Percentiles rank a stretch among this genome's conserved stretches.
phyloP scores from a whole-genome alignment of 1,140 invertebrate genomes.

The Wiebesia pumilae region DNA sequence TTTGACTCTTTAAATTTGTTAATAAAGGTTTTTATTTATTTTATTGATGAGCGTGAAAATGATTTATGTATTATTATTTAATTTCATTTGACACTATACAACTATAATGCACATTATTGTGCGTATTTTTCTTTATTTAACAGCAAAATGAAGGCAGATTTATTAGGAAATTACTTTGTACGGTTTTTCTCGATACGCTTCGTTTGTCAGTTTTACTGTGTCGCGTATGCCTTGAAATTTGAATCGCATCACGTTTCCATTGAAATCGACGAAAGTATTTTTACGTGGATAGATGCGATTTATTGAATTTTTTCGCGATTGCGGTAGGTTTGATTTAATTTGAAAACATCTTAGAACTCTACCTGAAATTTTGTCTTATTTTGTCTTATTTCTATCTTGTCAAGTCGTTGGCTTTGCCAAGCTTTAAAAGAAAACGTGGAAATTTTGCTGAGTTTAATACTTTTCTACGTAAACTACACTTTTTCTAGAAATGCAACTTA shows the following conservation, averaged over 20 bases:
- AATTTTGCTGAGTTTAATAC: conserved; percentile 12
- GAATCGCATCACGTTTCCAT: conserved; percentile 29
- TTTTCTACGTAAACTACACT: background rate
- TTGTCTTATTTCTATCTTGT: background rate
- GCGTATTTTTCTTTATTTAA: no score
- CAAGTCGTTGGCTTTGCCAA: background rate
- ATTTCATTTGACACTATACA: no score
- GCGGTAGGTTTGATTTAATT: conserved; percentile 28
- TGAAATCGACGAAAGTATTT: conserved; percentile 26
- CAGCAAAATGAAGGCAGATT: no score
- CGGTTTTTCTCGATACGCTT: background rate
- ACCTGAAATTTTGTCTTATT: conserved; percentile 5
- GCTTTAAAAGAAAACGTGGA: background rate
- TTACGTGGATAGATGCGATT: background rate
- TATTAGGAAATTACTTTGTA: background rate
- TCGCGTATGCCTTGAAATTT: conserved; percentile 18
- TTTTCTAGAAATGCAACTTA: background rate
- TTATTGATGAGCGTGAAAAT: no score
- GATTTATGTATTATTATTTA: no score
- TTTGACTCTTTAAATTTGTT: no score
- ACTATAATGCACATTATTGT: no score
- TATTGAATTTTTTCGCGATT: background rate
- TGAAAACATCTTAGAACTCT: background rate
- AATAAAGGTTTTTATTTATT: no score
- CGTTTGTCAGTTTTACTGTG: background rate